Evolutionary conservation across 2,888 invertebrate genomes (phyloP).

Genomic region (Protophormia terraenovae): DNA sequence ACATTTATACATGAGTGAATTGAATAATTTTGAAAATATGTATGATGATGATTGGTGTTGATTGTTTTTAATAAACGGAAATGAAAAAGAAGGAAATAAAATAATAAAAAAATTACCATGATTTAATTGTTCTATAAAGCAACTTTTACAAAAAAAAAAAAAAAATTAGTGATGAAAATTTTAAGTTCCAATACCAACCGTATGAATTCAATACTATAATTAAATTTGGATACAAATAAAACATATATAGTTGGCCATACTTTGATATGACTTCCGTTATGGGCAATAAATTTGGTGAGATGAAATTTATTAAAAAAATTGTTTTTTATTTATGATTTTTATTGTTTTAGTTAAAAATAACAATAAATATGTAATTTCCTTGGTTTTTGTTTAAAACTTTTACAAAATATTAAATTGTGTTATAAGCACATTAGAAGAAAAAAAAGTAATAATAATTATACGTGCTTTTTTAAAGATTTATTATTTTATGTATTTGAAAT

Average conservation of each 20-base stretch:
- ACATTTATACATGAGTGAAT: constrained; percentile 50
- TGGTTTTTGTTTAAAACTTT: too few relatives aligned
- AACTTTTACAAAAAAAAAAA: not conserved
- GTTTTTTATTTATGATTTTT: not conserved
- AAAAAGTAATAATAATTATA: not conserved
- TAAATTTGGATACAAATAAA: not conserved
- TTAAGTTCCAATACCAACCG: not conserved
- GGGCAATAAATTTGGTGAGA: constrained; percentile 60
- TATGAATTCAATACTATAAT: not conserved
- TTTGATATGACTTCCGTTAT: constrained; percentile 40
- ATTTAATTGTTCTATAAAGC: constrained; percentile 26
- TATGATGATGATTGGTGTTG: not conserved
- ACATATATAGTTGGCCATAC: not conserved
- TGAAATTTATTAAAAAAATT: not conserved
- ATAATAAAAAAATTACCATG: constrained; percentile 27
- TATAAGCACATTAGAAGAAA: not conserved
- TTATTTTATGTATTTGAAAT: constrained; percentile 4
- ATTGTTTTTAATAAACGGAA: constrained; percentile 21
- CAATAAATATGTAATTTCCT: too few relatives aligned
- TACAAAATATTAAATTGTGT: not conserved
- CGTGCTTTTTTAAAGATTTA: not conserved
- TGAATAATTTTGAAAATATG: constrained; percentile 9
- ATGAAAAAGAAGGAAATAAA: not conserved
- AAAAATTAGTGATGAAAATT: not conserved
- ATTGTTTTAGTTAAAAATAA: not conserved